Conservation (phyloP, 2,797 vertebrate species). For the Hirundo rustica region DNA sequence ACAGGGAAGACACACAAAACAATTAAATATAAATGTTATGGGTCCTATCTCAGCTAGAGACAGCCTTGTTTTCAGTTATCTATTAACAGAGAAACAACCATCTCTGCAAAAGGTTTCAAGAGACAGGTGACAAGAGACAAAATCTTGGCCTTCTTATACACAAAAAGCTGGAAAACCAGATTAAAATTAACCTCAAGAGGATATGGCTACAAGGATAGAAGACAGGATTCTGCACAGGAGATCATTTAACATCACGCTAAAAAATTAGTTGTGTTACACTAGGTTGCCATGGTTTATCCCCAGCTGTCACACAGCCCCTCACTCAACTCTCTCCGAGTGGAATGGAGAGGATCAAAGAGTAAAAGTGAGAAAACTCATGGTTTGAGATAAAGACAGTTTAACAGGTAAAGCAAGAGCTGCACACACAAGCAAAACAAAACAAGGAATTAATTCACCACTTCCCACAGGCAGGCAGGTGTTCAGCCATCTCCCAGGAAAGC, state of each 20-base stretch:
- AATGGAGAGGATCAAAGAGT: not conserved
- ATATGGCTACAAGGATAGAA: not conserved
- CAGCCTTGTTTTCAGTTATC: not conserved
- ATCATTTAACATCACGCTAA: not conserved
- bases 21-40: not conserved
- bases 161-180: not conserved
- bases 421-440: not conserved
- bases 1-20: not conserved
- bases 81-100: not conserved
- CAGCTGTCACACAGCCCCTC: accelerated
- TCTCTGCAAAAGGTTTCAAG: not conserved
- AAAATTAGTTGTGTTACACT: not conserved
- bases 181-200: not conserved
- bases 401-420: not conserved
- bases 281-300: not conserved
- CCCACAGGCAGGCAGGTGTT: not conserved
- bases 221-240: not conserved
- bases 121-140: not conserved
- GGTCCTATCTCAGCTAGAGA: not conserved
- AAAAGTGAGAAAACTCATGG: not conserved
- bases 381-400: not conserved
- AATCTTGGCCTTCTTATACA: not conserved
- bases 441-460: not conserved
- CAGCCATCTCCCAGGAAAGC: not conserved
- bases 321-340: accelerated